Percentiles rank a stretch among this genome's conserved stretches.
Evolutionary conservation across 1,140 invertebrate species (phyloP).

Genomic region (Panagrolaimus sp.): DNA sequence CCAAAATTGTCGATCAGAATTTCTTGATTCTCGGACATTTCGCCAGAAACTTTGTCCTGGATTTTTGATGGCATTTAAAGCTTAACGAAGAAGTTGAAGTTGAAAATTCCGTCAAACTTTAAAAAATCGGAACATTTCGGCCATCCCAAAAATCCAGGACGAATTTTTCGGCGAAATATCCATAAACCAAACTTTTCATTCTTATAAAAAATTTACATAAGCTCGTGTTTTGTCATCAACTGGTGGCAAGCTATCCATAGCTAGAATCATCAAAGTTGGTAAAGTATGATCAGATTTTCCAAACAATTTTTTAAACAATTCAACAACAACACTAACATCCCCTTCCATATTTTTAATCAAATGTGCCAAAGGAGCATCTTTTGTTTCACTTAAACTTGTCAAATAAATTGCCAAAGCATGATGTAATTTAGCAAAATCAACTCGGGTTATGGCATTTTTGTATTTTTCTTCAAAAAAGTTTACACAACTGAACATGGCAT

Average conservation of each 20-base stretch:
- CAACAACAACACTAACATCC: background rate
- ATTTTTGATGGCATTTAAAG: too few relatives aligned
- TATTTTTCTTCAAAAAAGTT: slow-evolving; percentile 54
- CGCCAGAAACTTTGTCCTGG: too few relatives aligned
- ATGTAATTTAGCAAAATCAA: slow-evolving; percentile 43
- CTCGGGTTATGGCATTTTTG: slow-evolving; percentile 27
- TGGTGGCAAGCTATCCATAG: too few relatives aligned
- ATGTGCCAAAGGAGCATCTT: background rate
- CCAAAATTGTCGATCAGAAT: too few relatives aligned
- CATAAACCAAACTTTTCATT: too few relatives aligned
- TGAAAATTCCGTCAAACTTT: too few relatives aligned
- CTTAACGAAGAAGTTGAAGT: too few relatives aligned
- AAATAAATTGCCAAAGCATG: slow-evolving; percentile 29
- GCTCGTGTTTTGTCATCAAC: slow-evolving; percentile 17
- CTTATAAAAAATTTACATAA: slow-evolving; percentile 43
- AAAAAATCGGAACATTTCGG: too few relatives aligned
- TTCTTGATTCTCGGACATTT: too few relatives aligned
- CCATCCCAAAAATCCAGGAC: too few relatives aligned
- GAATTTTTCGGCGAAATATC: too few relatives aligned
- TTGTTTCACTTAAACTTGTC: too few relatives aligned
- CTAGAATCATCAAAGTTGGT: background rate
- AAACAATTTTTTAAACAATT: background rate
- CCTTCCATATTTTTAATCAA: background rate
- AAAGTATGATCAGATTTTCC: background rate
- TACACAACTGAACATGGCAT: slow-evolving; percentile 22